Conservation (phyloP, 2,113 vertebrate genomes). For the Haemorhous mexicanus region DNA sequence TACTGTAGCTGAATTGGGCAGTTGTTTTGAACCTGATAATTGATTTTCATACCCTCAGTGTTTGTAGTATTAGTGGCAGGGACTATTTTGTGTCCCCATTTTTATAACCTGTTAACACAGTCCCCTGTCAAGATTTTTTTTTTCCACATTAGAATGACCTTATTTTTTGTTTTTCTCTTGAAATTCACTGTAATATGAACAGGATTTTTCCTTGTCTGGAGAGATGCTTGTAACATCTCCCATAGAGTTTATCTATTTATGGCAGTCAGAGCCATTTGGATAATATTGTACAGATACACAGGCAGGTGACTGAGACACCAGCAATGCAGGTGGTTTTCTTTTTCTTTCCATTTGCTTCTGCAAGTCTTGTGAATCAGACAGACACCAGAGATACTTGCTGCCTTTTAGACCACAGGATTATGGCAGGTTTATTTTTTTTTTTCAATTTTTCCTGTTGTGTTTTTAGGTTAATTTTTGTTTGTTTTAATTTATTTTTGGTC, state of each 20-base stretch:
- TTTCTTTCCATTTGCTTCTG: background rate
- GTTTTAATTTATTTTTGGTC: background rate
- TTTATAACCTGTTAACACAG: background rate
- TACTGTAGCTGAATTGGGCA: background rate
- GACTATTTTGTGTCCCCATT: background rate
- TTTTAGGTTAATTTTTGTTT: background rate
- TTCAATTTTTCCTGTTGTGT: background rate
- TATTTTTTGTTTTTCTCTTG: background rate
- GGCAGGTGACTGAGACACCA: background rate
- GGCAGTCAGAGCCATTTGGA: background rate
- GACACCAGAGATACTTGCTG: background rate
- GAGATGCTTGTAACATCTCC: background rate
- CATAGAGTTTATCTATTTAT: background rate
- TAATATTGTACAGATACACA: background rate
- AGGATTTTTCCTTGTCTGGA: background rate
- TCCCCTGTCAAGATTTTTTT: background rate
- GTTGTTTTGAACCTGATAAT: background rate
- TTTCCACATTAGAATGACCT: background rate
- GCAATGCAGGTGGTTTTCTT: background rate
- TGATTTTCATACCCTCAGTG: background rate
- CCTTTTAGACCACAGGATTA: background rate
- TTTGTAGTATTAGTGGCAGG: background rate
- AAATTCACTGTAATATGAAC: background rate
- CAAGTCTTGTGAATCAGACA: background rate
- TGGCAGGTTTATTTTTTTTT: background rate